Evolutionary conservation across 2,888 invertebrate species (phyloP), one percentile per base, ranked within the genome.

Genomic region (Stenichneumon culpator): DNA sequence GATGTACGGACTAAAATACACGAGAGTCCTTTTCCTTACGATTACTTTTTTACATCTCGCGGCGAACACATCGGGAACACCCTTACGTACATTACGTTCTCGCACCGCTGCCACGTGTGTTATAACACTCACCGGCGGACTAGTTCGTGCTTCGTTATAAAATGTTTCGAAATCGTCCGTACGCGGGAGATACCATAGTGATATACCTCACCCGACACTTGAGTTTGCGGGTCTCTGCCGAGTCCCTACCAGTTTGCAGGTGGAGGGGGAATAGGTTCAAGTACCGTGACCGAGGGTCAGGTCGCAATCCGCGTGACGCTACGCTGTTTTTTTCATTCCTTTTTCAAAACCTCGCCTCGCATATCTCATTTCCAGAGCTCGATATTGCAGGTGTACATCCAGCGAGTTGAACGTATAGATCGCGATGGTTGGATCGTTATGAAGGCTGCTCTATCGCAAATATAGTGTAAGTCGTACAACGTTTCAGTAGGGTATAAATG

Each of bases 271-370:
- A 72, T 82, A 84, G 73, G 86, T 72, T 86, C 89, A 88, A 84
- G 79, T 83, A 89, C 87, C 90, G 91, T 89, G 90, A 90, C 90
- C 87, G 88, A 89, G 89, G 89, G 88, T 88, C 88, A 87, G 87
- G 84, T 84, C 84, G 79, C 82, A 86, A 84, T 86, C 81, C 79
- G 67, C 72, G 75, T 83, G 79, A 80, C 83, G 79, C 75, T 75
- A 82, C 83, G 86, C 70, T 75, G 86, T 86, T 86, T 87, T 86
- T 87, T 78, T 84, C 14, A 36, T 73, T 36, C 72, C 47, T 63
- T 65, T 65, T 68, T 70, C 19, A 19, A 63, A 50, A 72, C 79
- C 70, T 70, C 22, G 63, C 63, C 36, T 16, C 50, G 50, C 36
- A 68, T 36, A 72, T 79, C 73, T 73, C 54, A 39, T 73, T 73